Base-by-base conservation (phyloP, 2,888 invertebrate species). In the Alsophila aescularia region DNA sequence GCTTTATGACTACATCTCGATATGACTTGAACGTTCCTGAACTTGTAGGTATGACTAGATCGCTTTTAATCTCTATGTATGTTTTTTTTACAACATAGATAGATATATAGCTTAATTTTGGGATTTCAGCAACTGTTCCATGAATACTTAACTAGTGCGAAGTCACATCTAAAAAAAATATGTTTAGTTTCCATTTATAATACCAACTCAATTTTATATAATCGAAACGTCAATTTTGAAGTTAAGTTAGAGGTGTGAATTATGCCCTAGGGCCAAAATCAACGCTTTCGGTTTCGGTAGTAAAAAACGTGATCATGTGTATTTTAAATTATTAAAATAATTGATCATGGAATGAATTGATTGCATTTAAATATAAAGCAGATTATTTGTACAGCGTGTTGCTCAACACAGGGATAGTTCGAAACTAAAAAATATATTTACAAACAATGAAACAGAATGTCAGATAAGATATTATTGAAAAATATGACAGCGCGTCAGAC, bases 241-340 rank as follows among this genome's bases (percentile, higher is more conserved):
- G 27, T 47, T 9, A 29, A 5, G 16, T 42, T 7, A 2, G 47
- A 56, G 54, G 73, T 74, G 73, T 73, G 66, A 72, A 77, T 73
- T 66, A 51, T 49, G 48, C 71, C 81, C 65, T 36, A 14, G 9
- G 72, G 81, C 70, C 58, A 67, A 79, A 74, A 72, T 81, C 79
- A 77, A 75, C 81, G 80, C 79, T 66, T 69, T 65, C 60, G 55
- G 15, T 66, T 58, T 65, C 53, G 34, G 48, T 31, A 59, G 58
- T 58, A 61, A 63, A 62, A 65, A 62, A 58, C 50, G 1, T 60
- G 61, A 72, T 72, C 58, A 37, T 64, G 66, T 64, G 55, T 53
- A 64, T 74, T 72, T 71, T 36, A 62, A 67, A 62, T 68, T 45
- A 76, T 75, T 73, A 75, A 66, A 67, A 69, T 77, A 65, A 69